Evolutionary conservation across 2,797 vertebrate species (phyloP).

Genomic region (Myotis findleyi): DNA sequence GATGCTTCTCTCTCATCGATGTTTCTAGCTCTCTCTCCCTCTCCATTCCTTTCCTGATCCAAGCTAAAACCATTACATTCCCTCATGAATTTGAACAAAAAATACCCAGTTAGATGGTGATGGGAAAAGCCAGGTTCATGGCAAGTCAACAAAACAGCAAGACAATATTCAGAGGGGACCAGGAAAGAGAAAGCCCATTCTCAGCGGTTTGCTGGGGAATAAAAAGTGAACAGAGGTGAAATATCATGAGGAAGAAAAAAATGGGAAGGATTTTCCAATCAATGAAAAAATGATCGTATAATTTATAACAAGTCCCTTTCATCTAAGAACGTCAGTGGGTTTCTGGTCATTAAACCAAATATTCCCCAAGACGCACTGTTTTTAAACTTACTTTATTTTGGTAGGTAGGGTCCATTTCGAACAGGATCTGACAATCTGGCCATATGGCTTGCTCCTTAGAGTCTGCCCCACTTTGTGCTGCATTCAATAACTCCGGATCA

Average conservation of each 20-base stretch:
- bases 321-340: background rate
- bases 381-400: conserved; percentile 72
- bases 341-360: background rate
- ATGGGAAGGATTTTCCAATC: background rate
- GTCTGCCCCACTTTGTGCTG: conserved; percentile 41
- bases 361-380: background rate
- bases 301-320: background rate
- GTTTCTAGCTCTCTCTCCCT: no score
- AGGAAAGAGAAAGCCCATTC: background rate
- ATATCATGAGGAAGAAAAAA: background rate
- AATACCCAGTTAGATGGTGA: background rate
- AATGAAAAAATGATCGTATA: no score
- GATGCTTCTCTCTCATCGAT: no score
- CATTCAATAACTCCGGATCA: conserved; percentile 38
- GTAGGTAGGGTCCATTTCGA: conserved; percentile 78
- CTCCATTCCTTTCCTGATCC: no score
- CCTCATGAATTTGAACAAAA: no score
- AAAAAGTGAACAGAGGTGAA: background rate
- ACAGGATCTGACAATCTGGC: conserved; percentile 78
- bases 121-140: background rate
- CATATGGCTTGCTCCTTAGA: conserved; percentile 20
- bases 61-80: no score
- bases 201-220: background rate
- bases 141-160: background rate
- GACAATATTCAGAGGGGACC: background rate